Conservation (phyloP, 2,888 invertebrate species). For the Acanthosepion pharaonis region DNA sequence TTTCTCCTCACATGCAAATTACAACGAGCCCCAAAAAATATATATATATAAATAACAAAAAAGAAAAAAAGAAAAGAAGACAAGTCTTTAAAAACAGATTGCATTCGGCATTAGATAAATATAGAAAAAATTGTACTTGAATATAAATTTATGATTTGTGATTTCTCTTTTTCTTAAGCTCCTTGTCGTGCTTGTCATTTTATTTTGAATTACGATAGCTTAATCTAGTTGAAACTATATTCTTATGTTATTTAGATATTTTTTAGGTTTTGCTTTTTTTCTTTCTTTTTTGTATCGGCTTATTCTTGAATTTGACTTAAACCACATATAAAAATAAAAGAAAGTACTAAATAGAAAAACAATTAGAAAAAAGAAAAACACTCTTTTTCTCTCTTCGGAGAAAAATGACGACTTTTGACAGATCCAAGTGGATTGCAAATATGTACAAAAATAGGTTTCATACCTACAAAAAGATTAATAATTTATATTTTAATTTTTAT, state of each 20-base stretch:
- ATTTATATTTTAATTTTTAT: background rate
- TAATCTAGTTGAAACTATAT: background rate
- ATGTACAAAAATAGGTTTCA: slow-evolving; percentile 8
- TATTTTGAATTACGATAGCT: background rate
- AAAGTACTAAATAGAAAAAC: background rate
- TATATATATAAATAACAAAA: too few species aligned
- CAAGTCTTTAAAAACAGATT: background rate
- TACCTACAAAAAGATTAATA: background rate
- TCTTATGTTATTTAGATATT: too few species aligned
- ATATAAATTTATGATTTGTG: background rate
- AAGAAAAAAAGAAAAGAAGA: background rate
- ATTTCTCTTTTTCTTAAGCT: background rate
- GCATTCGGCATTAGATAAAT: background rate
- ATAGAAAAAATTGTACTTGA: background rate
- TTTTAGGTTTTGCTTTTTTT: too few species aligned
- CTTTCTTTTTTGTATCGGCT: background rate
- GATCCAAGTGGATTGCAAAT: background rate
- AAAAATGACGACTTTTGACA: background rate
- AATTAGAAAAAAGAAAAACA: background rate
- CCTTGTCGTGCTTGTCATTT: background rate
- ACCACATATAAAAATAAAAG: background rate
- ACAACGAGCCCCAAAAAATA: background rate
- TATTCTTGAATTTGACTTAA: background rate
- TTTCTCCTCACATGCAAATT: background rate
- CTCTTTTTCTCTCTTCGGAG: background rate